Base-by-base conservation (phyloP, 1,140 invertebrate genomes). In the Drosophila orena region DNA sequence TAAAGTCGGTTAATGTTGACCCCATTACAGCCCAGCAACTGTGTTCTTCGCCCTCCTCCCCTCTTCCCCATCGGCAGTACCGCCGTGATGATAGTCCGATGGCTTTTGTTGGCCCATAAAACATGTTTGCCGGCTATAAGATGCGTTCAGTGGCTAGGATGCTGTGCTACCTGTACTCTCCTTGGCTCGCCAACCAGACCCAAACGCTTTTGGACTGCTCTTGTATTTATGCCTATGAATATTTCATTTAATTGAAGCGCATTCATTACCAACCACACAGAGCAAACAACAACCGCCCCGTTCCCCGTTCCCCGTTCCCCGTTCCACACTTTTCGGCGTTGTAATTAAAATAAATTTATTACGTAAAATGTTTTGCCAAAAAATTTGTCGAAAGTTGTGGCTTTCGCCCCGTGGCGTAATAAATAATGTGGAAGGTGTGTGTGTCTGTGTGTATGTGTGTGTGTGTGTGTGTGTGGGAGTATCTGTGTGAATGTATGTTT, bases 301-400 rank as follows among this genome's bases (percentile, higher is more conserved):
- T 4, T 22, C 2, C 27, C 20, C 22, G 22, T 24, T 24, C 3
- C 22, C 40, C 40, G 3, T 42, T n/a, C 15, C 15, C 7, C 20
- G 53, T 1, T 17, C 64, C 74, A 55, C 66, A 58, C 70, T 83
- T 83, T 88, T 81, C n/a, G 84, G 84, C 79, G 85, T 80, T 88
- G 84, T 88, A 88, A 88, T 88, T 88, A 88, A 88, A 88, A 88
- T 88, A 88, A 88, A 88, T 88, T 88, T 88, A 88, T 88, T 89
- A 89, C 84, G 84, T 81, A 88, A 88, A 88, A 89, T 88, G 79
- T 88, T 88, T 88, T 89, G 75, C 83, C 74, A 88, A 86, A 88
- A 88, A 88, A 86, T 86, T 88, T 89, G 83, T 88, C 83, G 81
- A 88, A 88, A 88, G 74, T 86, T 85, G 81, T 78, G 73, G 72